A percentile compares a stretch with the other conserved stretches of the same genome.
phyloP scores from a whole-genome alignment of 2,113 vertebrate species.

The Cyrtonyx montezumae region DNA sequence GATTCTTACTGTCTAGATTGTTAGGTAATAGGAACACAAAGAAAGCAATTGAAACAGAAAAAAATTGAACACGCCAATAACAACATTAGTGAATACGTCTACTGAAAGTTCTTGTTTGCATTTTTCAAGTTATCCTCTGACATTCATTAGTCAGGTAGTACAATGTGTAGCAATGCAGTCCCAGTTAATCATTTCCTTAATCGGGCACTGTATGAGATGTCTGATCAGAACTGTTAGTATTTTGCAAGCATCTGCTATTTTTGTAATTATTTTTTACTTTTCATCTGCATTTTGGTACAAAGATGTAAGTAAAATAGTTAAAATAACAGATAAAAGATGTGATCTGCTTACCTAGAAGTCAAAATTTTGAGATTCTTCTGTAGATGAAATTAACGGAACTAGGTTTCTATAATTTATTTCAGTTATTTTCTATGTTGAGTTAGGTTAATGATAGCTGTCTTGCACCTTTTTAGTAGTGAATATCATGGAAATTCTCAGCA shows the following conservation, averaged over 20 bases:
- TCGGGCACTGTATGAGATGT: background rate
- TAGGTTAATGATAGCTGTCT: background rate
- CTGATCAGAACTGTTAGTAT: background rate
- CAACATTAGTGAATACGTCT: background rate
- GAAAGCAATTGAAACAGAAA: background rate
- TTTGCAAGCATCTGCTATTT: conserved; percentile 37
- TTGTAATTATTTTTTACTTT: background rate
- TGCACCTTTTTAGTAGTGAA: background rate
- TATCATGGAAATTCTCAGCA: background rate
- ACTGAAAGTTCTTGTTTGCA: background rate
- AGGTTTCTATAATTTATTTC: conserved; percentile 7
- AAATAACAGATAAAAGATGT: conserved; percentile 33
- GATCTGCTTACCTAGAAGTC: background rate
- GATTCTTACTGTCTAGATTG: background rate
- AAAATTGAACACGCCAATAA: background rate
- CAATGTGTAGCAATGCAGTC: background rate
- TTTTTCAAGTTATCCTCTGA: background rate
- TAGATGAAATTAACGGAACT: conserved; percentile 1
- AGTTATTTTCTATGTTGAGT: background rate
- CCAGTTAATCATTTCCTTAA: background rate
- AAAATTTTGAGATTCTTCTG: background rate
- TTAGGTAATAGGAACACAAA: background rate
- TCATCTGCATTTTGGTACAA: background rate
- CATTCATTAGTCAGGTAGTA: background rate
- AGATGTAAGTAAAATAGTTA: conserved; percentile 49